These are phyloP conservation scores for Caenorhabditis afra DNA, from an alignment of 2,888 invertebrate genomes.

Conservation along the genomic window DNA sequence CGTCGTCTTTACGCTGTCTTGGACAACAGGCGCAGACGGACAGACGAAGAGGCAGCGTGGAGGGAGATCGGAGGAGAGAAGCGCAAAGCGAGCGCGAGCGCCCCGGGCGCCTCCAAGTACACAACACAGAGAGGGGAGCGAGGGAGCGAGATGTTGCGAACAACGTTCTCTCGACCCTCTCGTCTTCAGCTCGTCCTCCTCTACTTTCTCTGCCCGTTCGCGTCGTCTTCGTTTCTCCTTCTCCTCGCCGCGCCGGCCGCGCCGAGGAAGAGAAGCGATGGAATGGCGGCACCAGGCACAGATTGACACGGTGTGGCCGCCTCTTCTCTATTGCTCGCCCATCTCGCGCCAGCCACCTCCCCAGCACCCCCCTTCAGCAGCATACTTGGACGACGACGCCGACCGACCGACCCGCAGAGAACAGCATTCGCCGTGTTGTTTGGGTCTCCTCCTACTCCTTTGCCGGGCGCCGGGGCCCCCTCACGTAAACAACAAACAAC, in stretches of 20 bases:
- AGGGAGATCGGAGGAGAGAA: no score
- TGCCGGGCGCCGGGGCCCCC: constrained; percentile 17
- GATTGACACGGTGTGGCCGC: constrained; percentile 52
- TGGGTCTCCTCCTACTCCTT: no score
- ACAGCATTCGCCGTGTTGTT: constrained; percentile 39
- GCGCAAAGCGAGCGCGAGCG: constrained; percentile 21
- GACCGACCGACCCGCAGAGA: constrained; percentile 12
- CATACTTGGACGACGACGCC: constrained; percentile 40
- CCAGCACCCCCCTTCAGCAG: constrained; percentile 22
- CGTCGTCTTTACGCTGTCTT: constrained; percentile 9
- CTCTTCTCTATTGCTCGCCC: constrained; percentile 36
- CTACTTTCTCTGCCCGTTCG: constrained; percentile 42
- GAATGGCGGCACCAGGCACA: constrained; percentile 58
- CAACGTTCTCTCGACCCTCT: constrained; percentile 51
- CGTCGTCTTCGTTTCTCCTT: background rate
- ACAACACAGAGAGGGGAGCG: constrained; percentile 9
- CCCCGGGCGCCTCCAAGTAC: constrained; percentile 47
- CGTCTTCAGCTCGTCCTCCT: constrained; percentile 41
- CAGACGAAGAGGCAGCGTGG: background rate
- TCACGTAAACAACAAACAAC: constrained; percentile 55
- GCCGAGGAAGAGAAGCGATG: constrained; percentile 38
- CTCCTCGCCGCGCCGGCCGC: background rate
- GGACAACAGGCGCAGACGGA: constrained; percentile 24
- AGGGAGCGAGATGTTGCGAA: constrained; percentile 51
- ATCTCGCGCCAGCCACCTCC: constrained; percentile 32